Conservation (phyloP, 1,140 invertebrate species). For the Scaptomyza montana region DNA sequence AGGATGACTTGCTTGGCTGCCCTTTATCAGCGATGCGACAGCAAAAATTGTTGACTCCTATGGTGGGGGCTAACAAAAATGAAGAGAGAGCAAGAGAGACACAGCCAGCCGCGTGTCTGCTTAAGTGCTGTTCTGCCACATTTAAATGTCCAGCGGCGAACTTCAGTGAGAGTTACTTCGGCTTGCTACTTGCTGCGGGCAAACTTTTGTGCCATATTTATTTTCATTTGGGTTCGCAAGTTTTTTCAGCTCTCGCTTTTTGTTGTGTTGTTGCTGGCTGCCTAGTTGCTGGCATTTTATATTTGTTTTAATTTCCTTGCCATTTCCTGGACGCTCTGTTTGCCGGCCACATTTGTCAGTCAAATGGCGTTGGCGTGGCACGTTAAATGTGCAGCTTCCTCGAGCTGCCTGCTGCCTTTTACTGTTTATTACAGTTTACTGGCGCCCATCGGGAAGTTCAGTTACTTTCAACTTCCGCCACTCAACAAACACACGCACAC, state of each 20-base stretch:
- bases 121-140: slow-evolving; percentile 42
- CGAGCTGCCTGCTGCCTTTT: slow-evolving; percentile 45
- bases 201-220: slow-evolving; percentile 61
- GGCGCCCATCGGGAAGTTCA: slow-evolving; percentile 62
- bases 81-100: slow-evolving; percentile 17
- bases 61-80: slow-evolving; percentile 26
- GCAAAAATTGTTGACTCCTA: slow-evolving; percentile 61
- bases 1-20: slow-evolving; percentile 26
- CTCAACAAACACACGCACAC: slow-evolving; percentile 8
- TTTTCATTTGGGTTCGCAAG: slow-evolving; percentile 60
- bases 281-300: slow-evolving; percentile 70
- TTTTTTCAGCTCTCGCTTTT: slow-evolving; percentile 15
- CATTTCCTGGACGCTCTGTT: slow-evolving; percentile 58
- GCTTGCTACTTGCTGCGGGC: slow-evolving; percentile 1
- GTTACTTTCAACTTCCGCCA: slow-evolving; percentile 74
- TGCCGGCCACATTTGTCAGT: slow-evolving; percentile 74
- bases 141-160: slow-evolving; percentile 42
- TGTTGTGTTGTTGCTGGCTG: slow-evolving; percentile 25
- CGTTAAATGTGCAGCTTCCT: slow-evolving; percentile 60
- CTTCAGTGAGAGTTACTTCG: slow-evolving; percentile 24
- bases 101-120: slow-evolving; percentile 13
- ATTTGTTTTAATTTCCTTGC: slow-evolving; percentile 81
- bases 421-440: slow-evolving; percentile 77
- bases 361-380: slow-evolving; percentile 47
- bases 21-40: slow-evolving; percentile 66